Base-by-base conservation (phyloP, 2,113 vertebrate species). In the Melanerpes aurifrons region DNA sequence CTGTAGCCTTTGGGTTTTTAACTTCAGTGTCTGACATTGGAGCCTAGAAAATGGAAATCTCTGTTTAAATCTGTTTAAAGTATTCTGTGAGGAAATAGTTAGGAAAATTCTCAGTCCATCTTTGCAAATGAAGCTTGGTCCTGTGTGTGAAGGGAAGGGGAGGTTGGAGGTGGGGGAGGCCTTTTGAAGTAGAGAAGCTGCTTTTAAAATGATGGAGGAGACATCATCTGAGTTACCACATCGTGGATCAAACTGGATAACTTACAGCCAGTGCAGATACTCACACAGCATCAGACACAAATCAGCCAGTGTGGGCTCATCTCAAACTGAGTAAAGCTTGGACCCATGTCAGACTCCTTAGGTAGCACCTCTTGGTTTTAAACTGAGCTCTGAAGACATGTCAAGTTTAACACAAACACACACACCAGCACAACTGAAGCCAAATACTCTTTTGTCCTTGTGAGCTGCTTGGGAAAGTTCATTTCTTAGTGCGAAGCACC, bases 241-340 rank as follows among this genome's bases (percentile, higher is more conserved):
- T 54, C 29, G 2, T 4, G 6, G 15, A 24, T 45, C 3, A 21
- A 9, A n/a, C 10, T 0, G 8, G 37, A 15, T 6, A 29, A 7
- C 20, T 20, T 11, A 1, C 1, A 56, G 56, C 47, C 73, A 19
- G 6, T 56, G 63, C 50, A 56, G 47, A 2, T 19, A 7, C 26
- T 73, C 31, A 1, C 48, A 10, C 50, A 5, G 54, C 0, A 0
- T 31, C 22, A 12, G 50, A 5, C 56, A 47, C 13, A 70, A 73
- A n/a, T 6, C 18, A 4, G 18, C 18, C 10, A 47, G n/a, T n/a
- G 2, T 45, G 29, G 22, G 50, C 50, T 53, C 50, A 53, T 53
- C 7, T 11, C 50, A 53, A 13, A 53, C 50, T 13, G 50, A 12
- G 12, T 53, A 7, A 53, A 53, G 50, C 22, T 53, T 53, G 22